Base-by-base conservation (phyloP, 2,888 invertebrate genomes). In the Zygogramma bicolorata region DNA sequence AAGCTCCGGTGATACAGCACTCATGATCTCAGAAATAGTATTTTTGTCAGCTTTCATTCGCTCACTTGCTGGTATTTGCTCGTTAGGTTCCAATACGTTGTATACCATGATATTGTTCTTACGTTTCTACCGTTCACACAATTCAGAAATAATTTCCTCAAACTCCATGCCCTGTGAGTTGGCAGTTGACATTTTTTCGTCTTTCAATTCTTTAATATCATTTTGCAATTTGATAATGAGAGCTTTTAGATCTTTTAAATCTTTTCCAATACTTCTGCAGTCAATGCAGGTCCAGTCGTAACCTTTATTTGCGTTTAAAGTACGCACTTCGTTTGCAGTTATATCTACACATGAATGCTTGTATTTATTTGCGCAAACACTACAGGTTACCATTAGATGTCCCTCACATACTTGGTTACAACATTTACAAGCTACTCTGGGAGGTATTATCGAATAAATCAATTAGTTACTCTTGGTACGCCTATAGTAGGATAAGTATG, bases 271-370 rank as follows among this genome's bases (percentile, higher is more conserved):
- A 27, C 18, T 15, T 27, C 7, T 63, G 29, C 63, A 63, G 20
- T 22, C 15, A 42, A 38, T 63, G 20, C 63, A 63, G 22, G 63
- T 42, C 63, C 63, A 63, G 18, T 63, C 40, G 40, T 40, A 63
- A 2, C 63, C 63, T 40, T 63, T 40, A 42, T 13, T 61, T 6
- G 5, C 7, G 63, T 46, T 59, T 7, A 59, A 29, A 18, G 59
- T 59, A n/a, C 59, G 59, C 10, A 63, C 46, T 63, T 63, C 63
- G n/a, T 46, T 63, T 40, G 42, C 63, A 42, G 63, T 63, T 4
- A 63, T 63, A 25, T 63, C 63, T 42, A 63, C 62, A 62, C 62
- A 62, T 3, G 40, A 18, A 13, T 62, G 62, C 40, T 42, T 62
- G 40, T 40, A 62, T 42, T 63, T 63, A 4, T 63, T 27, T 46